Evolutionary conservation across 2,113 vertebrate species (phyloP).

Genomic region (Platysteira castanea): DNA sequence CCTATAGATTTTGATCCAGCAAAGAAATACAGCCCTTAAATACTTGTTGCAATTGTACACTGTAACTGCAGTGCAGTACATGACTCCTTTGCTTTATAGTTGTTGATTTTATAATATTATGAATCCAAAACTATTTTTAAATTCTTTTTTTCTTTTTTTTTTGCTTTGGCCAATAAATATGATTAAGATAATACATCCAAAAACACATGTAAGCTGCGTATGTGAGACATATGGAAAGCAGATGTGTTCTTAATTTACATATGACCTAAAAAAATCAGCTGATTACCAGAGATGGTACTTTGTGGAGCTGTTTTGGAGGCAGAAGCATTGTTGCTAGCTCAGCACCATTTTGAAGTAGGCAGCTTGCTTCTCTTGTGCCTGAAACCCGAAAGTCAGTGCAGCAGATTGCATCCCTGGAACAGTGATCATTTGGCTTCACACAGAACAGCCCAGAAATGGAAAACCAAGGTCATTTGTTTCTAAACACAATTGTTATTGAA

Average conservation of each 20-base stretch:
- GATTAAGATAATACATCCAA: conserved; percentile 89
- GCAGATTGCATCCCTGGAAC: neutral
- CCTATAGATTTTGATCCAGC: neutral
- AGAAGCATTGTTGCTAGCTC: conserved; percentile 33
- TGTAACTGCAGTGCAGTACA: conserved; percentile 18
- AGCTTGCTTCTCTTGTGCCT: neutral
- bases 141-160: conserved; percentile 34
- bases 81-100: conserved; percentile 41
- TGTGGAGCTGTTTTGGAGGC: conserved; percentile 56
- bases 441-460: neutral
- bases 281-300: conserved; percentile 66
- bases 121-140: conserved; percentile 56
- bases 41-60: neutral
- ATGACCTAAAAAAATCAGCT: conserved; percentile 70
- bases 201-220: conserved; percentile 81
- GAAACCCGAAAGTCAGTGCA: neutral
- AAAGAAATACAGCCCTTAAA: conserved; percentile 27
- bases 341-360: conserved; percentile 49
- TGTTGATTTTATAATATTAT: conserved; percentile 43
- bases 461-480: conserved; percentile 8
- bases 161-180: conserved; percentile 91
- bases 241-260: conserved; percentile 80
- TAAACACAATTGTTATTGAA: conserved; percentile 7
- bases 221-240: conserved; percentile 86
- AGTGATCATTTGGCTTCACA: neutral